phyloP scores from a whole-genome alignment of 2,113 vertebrate genomes.

The Heloderma charlesbogerti region DNA sequence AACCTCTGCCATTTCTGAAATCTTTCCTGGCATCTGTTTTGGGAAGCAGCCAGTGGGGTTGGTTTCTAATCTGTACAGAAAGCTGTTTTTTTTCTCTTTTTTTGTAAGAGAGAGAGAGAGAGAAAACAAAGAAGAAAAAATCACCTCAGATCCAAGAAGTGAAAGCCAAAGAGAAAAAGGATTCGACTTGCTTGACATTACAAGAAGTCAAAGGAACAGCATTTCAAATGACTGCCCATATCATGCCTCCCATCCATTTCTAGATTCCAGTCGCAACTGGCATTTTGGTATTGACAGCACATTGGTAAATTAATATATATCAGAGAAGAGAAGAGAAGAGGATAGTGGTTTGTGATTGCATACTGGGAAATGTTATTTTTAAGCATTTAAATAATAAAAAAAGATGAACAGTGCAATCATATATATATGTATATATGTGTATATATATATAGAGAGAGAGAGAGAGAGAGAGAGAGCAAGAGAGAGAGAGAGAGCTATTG shows the following conservation, averaged over 20 bases:
- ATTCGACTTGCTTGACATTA: constrained; percentile 5
- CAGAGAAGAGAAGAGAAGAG: background rate
- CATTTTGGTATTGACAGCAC: background rate
- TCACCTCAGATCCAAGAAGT: constrained; percentile 4
- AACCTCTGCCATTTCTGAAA: constrained; percentile 43
- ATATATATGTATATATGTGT: too few species aligned
- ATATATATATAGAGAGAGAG: too few species aligned
- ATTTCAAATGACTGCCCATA: background rate
- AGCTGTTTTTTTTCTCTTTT: background rate
- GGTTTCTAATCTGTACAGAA: background rate
- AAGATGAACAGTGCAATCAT: background rate
- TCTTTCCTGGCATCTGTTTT: constrained; percentile 33
- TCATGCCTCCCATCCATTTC: background rate
- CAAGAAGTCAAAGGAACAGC: background rate
- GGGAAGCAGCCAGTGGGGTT: constrained; percentile 24
- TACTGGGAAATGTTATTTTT: background rate
- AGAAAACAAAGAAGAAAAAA: background rate
- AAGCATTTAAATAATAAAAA: background rate
- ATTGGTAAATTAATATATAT: background rate
- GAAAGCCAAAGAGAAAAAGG: constrained; percentile 24
- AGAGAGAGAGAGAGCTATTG: too few species aligned
- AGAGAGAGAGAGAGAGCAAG: too few species aligned
- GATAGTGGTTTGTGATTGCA: background rate
- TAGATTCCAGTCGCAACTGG: background rate
- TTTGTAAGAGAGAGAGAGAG: background rate